These are phyloP conservation scores for Puffinus mauretanicus DNA, from an alignment of 2,113 vertebrate species.

Conservation along the genomic window DNA sequence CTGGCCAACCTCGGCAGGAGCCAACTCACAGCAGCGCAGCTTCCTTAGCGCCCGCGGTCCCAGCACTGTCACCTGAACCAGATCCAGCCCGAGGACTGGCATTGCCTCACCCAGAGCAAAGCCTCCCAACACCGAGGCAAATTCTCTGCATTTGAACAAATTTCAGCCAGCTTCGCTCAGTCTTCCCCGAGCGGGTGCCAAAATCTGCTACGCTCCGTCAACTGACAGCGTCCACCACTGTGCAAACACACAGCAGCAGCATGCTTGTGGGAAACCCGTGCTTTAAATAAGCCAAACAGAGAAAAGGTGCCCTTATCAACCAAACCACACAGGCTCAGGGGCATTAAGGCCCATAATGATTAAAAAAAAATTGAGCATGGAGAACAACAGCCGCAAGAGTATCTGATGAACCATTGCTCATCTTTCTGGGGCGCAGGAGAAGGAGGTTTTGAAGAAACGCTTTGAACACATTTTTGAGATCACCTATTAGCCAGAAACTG, in stretches of 20 bases:
- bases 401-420: not conserved
- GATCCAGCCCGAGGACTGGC: not conserved
- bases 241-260: not conserved
- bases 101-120: not conserved
- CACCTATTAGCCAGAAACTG: not conserved
- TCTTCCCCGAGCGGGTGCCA: not conserved
- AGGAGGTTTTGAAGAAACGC: not conserved
- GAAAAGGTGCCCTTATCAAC: not conserved
- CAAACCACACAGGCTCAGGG: not conserved
- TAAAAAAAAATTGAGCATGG: not conserved
- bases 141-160: not conserved
- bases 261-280: not conserved
- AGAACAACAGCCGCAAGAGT: rapidly evolving
- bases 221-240: rapidly evolving
- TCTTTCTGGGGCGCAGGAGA: not conserved
- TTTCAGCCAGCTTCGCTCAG: not conserved
- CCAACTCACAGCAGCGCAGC: rapidly evolving
- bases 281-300: not conserved
- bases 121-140: not conserved
- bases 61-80: not conserved
- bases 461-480: not conserved
- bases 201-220: rapidly evolving
- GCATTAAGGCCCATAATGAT: not conserved
- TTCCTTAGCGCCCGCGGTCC: rapidly evolving
- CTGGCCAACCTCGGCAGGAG: not conserved